These are phyloP conservation scores for Potorous gilbertii DNA, from an alignment of 2,797 vertebrate species.

Conservation along the genomic window DNA sequence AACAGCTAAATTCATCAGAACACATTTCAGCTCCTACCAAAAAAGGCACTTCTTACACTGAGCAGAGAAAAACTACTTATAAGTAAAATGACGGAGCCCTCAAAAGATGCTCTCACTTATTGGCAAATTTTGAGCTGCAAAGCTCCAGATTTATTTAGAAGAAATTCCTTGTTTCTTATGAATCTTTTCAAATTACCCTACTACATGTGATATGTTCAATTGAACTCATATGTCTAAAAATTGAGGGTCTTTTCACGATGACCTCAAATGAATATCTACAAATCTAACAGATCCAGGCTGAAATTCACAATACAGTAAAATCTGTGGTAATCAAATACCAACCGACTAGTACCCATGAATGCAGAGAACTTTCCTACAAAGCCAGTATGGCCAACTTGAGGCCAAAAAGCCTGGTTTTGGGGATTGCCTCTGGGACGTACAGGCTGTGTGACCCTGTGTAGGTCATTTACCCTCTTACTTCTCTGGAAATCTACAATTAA, in stretches of 20 bases:
- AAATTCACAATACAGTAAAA: conserved; percentile 38
- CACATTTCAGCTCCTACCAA: neutral
- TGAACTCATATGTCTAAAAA: conserved; percentile 32
- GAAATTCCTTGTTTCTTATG: neutral
- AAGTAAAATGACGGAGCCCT: conserved; percentile 5
- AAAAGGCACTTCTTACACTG: conserved; percentile 46
- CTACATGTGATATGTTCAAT: neutral
- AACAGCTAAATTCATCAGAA: conserved; percentile 36
- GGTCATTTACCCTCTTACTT: neutral
- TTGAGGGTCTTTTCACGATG: neutral
- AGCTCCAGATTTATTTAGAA: neutral
- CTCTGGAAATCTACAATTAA: neutral
- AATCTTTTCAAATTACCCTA: conserved; percentile 34
- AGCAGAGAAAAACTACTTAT: conserved; percentile 39
- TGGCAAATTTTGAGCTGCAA: conserved; percentile 33
- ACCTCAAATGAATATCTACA: neutral
- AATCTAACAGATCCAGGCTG: conserved; percentile 11
- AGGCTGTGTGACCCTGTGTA: neutral
- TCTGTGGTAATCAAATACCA: neutral
- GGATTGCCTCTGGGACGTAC: neutral
- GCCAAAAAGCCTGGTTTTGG: neutral
- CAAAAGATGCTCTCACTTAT: conserved; percentile 34
- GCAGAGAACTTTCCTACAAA: neutral
- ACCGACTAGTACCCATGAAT: neutral
- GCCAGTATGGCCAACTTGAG: neutral